A percentile compares a stretch with the other conserved stretches of the same genome.
phyloP scores from a whole-genome alignment of 2,113 vertebrate species.

The Hippopotamus amphibius region DNA sequence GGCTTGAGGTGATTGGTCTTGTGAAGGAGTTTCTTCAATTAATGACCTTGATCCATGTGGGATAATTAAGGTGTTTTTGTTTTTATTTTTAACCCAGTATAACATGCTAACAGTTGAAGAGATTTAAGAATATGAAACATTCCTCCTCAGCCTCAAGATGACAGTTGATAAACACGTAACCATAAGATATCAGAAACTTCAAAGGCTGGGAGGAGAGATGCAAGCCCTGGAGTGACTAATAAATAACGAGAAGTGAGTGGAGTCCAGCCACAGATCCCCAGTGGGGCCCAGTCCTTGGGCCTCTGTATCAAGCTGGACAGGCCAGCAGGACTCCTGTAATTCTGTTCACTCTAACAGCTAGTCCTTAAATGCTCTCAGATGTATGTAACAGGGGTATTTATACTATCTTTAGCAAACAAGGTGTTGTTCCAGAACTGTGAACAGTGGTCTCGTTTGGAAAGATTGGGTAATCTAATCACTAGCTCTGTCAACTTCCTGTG shows the following conservation, averaged over 20 bases:
- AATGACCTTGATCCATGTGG: background rate
- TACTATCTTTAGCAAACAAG: background rate
- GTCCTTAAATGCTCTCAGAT: background rate
- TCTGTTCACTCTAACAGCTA: background rate
- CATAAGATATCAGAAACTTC: background rate
- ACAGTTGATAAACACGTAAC: background rate
- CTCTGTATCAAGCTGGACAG: background rate
- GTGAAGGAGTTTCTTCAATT: background rate
- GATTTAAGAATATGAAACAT: background rate
- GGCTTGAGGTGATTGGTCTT: background rate
- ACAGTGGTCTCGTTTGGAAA: background rate
- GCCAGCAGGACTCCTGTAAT: background rate
- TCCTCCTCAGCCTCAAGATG: background rate
- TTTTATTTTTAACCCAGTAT: background rate
- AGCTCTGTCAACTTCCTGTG: background rate
- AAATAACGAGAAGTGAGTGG: background rate
- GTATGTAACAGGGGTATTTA: background rate
- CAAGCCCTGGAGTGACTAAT: background rate
- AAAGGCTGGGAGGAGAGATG: background rate
- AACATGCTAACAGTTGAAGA: background rate
- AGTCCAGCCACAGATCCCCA: background rate
- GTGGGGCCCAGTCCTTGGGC: fast-evolving
- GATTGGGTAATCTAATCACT: background rate
- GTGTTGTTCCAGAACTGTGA: background rate
- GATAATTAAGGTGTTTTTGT: background rate